phyloP scores from a whole-genome alignment of 1,140 invertebrate species.

The Bactericera cockerelli region DNA sequence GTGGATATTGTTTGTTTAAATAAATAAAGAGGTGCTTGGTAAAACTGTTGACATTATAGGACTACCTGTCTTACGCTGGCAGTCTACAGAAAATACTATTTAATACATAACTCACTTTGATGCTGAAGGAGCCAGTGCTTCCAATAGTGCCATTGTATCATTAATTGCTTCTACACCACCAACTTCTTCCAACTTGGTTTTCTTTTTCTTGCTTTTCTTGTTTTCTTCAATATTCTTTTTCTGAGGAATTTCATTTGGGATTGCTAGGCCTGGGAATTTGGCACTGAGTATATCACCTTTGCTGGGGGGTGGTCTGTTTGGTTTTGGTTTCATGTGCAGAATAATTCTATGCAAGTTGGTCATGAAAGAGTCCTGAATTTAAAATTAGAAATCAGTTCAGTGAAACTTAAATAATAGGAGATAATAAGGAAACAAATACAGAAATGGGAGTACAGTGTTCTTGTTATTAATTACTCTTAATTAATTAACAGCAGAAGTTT shows the following conservation, averaged over 20 bases:
- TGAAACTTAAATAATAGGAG: too few relatives aligned
- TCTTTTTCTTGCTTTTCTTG: slow-evolving; percentile 22
- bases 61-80: too few relatives aligned
- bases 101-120: slow-evolving; percentile 14
- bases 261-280: slow-evolving; percentile 77
- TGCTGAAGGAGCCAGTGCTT: slow-evolving; percentile 59
- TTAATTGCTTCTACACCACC: slow-evolving; percentile 45
- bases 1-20: too few relatives aligned
- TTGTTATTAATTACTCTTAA: too few relatives aligned
- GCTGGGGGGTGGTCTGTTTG: slow-evolving; percentile 11
- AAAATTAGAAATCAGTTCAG: too few relatives aligned
- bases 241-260: slow-evolving; percentile 58
- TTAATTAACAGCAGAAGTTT: too few relatives aligned
- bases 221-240: slow-evolving; percentile 22
- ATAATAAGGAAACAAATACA: too few relatives aligned
- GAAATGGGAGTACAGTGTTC: too few relatives aligned
- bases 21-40: too few relatives aligned
- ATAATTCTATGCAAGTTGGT: slow-evolving; percentile 84
- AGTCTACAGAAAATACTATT: too few relatives aligned
- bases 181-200: slow-evolving; percentile 24
- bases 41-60: too few relatives aligned
- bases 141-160: slow-evolving; percentile 76
- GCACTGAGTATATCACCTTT: slow-evolving; percentile 44
- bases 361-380: slow-evolving; percentile 79
- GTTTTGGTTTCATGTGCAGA: slow-evolving; percentile 74